A percentile compares a stretch with the other conserved stretches of the same genome.
phyloP scores from a whole-genome alignment of 2,888 invertebrate species.

The Sminthurinus aureus region DNA sequence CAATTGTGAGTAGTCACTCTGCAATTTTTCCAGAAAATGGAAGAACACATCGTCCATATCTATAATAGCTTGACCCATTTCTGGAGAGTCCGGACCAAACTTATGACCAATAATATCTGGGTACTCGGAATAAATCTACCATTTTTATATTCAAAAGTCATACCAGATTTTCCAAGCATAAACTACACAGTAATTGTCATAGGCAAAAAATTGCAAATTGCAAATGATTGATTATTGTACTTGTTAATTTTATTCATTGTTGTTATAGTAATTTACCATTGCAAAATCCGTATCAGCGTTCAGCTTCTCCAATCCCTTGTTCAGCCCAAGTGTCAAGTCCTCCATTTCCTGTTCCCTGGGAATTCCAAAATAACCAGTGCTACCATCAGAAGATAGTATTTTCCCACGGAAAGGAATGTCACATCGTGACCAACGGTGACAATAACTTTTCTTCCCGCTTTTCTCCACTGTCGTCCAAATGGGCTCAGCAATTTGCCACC shows the following conservation, averaged over 20 bases:
- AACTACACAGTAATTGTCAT: not conserved
- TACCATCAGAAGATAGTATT: slow-evolving; percentile 43
- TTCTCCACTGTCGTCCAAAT: slow-evolving; percentile 28
- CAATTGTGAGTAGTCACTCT: not conserved
- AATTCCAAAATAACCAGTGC: slow-evolving; percentile 21
- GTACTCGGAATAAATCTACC: slow-evolving; percentile 58
- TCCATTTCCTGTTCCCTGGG: slow-evolving; percentile 36
- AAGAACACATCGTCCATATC: slow-evolving; percentile 60
- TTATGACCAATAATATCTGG: slow-evolving; percentile 60
- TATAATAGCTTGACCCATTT: slow-evolving; percentile 57
- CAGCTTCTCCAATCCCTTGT: slow-evolving; percentile 40
- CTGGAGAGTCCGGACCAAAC: slow-evolving; percentile 60
- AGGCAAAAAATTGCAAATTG: not conserved
- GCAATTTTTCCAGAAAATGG: slow-evolving; percentile 55
- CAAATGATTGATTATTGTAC: not conserved
- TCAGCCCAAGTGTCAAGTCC: slow-evolving; percentile 42
- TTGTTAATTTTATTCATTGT: not conserved
- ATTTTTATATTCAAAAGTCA: not conserved
- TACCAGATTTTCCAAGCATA: not conserved
- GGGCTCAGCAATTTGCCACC: slow-evolving; percentile 47
- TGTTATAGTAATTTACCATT: slow-evolving; percentile 44
- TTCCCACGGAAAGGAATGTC: slow-evolving; percentile 55
- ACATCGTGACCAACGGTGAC: slow-evolving; percentile 45
- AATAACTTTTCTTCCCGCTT: slow-evolving; percentile 14
- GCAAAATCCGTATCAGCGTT: slow-evolving; percentile 47